Percentiles rank a stretch among this genome's conserved stretches.
phyloP scores from a whole-genome alignment of 2,888 invertebrate genomes.

The Drosophila subsilvestris region DNA sequence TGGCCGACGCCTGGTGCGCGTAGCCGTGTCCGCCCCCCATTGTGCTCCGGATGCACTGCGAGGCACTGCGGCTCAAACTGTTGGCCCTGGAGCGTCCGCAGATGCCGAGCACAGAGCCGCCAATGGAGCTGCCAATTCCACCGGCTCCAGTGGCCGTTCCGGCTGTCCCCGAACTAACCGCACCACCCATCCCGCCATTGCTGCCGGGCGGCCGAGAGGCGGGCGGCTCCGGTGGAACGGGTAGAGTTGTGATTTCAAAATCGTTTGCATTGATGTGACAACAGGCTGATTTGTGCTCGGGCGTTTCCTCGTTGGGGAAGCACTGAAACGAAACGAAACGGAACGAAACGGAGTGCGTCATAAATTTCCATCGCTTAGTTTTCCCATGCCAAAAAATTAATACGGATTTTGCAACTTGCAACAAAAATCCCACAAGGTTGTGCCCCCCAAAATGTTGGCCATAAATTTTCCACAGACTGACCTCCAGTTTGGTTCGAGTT shows the following conservation, averaged over 20 bases:
- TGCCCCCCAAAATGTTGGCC: conserved; percentile 11
- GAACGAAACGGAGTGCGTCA: conserved; percentile 30
- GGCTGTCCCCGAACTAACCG: conserved; percentile 20
- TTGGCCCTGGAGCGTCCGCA: conserved; percentile 80
- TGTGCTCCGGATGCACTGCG: conserved; percentile 75
- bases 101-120: conserved; percentile 80
- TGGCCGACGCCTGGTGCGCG: conserved; percentile 36
- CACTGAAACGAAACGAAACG: conserved; percentile 72
- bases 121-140: conserved; percentile 65
- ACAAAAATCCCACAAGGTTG: conserved; percentile 28
- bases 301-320: conserved; percentile 82
- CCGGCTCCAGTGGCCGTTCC: conserved; percentile 32
- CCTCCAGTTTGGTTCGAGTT: conserved; percentile 48
- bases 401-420: conserved; percentile 51
- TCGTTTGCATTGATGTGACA: conserved; percentile 83
- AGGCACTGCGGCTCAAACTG: conserved; percentile 79
- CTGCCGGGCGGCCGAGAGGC: conserved; percentile 80
- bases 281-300: conserved; percentile 83
- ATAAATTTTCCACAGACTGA: conserved; percentile 47
- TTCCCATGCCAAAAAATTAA: conserved; percentile 57
- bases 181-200: conserved; percentile 42
- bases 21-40: conserved; percentile 60
- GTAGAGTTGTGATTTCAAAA: conserved; percentile 83
- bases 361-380: conserved; percentile 53
- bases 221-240: conserved; percentile 83